Percentiles rank a stretch among this genome's conserved stretches.
Evolutionary conservation across 2,797 vertebrate genomes (phyloP).

Genomic region (Fratercula arctica): DNA sequence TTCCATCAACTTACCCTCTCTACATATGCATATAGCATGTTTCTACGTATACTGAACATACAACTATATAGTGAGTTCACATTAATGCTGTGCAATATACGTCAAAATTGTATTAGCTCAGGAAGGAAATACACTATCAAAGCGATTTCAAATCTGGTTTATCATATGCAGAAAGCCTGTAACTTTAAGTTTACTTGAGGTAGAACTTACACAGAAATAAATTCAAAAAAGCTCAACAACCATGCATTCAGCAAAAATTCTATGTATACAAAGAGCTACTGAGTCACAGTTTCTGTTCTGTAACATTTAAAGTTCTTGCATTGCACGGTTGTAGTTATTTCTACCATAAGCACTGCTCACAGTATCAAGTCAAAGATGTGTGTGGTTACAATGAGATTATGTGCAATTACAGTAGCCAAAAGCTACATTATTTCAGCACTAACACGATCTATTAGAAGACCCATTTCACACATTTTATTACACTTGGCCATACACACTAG

Average conservation of each 20-base stretch:
- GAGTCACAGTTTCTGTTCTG: not conserved
- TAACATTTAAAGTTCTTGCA: not conserved
- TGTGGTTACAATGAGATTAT: not conserved
- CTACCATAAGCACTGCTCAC: fast-evolving
- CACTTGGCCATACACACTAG: not conserved
- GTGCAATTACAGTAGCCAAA: not conserved
- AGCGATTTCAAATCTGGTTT: not conserved
- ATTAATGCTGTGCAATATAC: not conserved
- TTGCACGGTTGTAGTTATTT: not conserved
- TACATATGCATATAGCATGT: fast-evolving
- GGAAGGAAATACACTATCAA: not conserved
- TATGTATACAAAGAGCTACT: fast-evolving
- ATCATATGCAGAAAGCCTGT: not conserved
- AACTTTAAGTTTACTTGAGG: not conserved
- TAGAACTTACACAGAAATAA: not conserved
- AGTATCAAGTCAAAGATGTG: fast-evolving
- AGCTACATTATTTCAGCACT: not conserved
- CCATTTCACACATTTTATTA: not conserved
- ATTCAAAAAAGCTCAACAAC: not conserved
- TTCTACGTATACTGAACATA: fast-evolving
- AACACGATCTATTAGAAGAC: fast-evolving
- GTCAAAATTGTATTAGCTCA: not conserved
- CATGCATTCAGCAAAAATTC: not conserved
- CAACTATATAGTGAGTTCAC: not conserved
- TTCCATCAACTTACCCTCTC: not conserved